Base-by-base conservation (phyloP, 1,140 invertebrate species). In the Calephelis virginiensis region DNA sequence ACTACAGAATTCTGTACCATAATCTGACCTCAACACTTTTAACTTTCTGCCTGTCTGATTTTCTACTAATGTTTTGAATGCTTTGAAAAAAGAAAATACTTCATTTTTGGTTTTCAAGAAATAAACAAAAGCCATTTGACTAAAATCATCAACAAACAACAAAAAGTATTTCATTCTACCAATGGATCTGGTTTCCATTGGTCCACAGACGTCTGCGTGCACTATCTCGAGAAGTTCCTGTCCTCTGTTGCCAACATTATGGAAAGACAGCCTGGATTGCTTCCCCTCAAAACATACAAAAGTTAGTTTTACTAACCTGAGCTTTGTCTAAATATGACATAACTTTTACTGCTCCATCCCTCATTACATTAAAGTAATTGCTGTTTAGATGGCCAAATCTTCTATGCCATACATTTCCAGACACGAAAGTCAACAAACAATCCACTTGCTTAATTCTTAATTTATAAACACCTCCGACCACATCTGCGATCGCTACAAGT, bases 221-320 rank as follows among this genome's bases (percentile, higher is more conserved):
- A 89, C 69, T 9, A 79, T 14, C 28, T 79, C 68, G 6, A 85
- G 69, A 28, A 75, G 37, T 53, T 67, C 37, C 11, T 62, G 70
- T 28, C 72, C 67, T 69, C 74, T 69, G 14, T 53, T 46, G 28
- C 75, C 73, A 66, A 61, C 59, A 40, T 72, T 7, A 43, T 12
- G 53, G 66, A 85, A 83, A 2, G 81, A 73, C 64, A 81, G 64
- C 62, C 78, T 66, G 6, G 70, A 48, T 49, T 80, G 77, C 60
- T 85, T 87, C 28, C 76, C 80, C 67, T 86, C 70, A 61, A 68
- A 74, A 65, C 85, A 88, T 7, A 76, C 63, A 61, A 64, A 82
- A 84, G n/a, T 71, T 74, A 12, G 61, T 13, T 63, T 56, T 71
- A 13, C 45, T 50, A n/a, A 62, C 13, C 48, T 72, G 7, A 61